These are phyloP conservation scores for Cheilosia variabilis DNA, from an alignment of 2,888 invertebrate species.

Conservation along the genomic window DNA sequence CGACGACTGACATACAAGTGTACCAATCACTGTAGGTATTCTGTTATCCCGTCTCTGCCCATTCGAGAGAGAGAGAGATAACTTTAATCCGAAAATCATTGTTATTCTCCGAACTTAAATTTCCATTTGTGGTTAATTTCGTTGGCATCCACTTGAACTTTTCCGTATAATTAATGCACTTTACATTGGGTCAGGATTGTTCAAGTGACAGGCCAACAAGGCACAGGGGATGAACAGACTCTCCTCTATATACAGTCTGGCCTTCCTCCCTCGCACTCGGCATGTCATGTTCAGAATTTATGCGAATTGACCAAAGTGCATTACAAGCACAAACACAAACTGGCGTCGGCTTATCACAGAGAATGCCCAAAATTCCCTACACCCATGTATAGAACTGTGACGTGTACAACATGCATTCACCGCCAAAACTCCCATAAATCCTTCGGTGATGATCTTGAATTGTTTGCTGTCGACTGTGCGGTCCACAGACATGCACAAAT, in stretches of 20 bases:
- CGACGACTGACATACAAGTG: neutral
- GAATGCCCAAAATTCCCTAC: constrained; percentile 26
- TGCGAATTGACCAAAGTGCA: constrained; percentile 66
- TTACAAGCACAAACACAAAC: constrained; percentile 48
- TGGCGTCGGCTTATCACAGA: constrained; percentile 33
- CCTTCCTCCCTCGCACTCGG: constrained; percentile 51
- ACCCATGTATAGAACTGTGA: neutral
- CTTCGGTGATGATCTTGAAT: constrained; percentile 73
- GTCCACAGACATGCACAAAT: neutral
- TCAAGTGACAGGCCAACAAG: constrained; percentile 63
- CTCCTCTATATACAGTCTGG: neutral
- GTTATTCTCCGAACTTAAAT: constrained; percentile 51
- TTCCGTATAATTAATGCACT: constrained; percentile 73
- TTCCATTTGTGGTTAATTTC: constrained; percentile 69
- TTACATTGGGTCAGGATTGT: constrained; percentile 67
- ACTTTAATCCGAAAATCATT: constrained; percentile 67
- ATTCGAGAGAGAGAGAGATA: neutral
- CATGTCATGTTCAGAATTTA: constrained; percentile 70
- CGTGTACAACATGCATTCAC: constrained; percentile 24
- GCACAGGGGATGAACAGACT: neutral
- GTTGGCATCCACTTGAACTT: constrained; percentile 64
- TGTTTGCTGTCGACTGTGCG: constrained; percentile 65
- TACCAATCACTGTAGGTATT: neutral
- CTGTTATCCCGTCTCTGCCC: constrained; percentile 1
- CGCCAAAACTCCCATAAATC: constrained; percentile 59